phyloP scores from a whole-genome alignment of 2,113 vertebrate genomes.

The Atlantisia rogersi region DNA sequence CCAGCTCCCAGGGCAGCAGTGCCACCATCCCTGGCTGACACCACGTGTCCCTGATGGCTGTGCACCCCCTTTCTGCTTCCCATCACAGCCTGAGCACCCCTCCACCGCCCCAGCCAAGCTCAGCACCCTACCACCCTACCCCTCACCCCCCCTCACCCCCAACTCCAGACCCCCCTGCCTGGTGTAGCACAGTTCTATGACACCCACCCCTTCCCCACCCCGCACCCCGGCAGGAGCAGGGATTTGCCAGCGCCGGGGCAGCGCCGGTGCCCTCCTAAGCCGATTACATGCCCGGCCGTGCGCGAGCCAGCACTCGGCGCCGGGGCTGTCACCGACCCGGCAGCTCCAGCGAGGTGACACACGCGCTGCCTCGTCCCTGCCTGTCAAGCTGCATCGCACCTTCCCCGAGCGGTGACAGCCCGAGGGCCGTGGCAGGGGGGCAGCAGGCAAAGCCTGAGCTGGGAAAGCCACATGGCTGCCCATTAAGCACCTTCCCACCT shows the following conservation, averaged over 20 bases:
- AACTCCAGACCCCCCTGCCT: too few relatives aligned
- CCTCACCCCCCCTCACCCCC: too few relatives aligned
- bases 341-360: background rate
- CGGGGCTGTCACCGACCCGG: background rate
- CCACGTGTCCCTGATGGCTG: background rate
- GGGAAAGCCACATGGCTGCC: background rate
- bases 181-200: background rate
- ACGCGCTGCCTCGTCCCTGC: background rate
- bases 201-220: background rate
- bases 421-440: background rate
- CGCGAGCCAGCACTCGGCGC: background rate
- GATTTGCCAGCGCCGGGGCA: background rate
- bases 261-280: slow-evolving; percentile 2
- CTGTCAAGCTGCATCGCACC: background rate
- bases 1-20: accelerated
- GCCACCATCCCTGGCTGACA: background rate
- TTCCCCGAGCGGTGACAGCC: background rate
- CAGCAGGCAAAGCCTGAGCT: background rate
- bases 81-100: background rate
- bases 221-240: accelerated
- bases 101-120: background rate
- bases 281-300: background rate
- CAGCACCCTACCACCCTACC: background rate
- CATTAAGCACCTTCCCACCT: background rate
- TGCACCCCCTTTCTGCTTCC: background rate